Conservation (phyloP, 2,888 invertebrate species). For the Hymenopus coronatus region DNA sequence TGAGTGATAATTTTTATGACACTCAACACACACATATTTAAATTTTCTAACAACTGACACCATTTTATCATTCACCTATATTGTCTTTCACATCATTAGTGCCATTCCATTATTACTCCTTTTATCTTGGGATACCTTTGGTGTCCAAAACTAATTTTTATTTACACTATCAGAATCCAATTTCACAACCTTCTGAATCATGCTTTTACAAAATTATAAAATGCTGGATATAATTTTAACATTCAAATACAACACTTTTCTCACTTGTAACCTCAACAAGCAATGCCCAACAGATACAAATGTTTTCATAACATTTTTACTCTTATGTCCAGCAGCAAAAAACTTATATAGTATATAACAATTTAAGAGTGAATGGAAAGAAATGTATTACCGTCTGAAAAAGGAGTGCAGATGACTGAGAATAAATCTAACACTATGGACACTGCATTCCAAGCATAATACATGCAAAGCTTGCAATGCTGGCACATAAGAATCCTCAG, state of each 20-base stretch:
- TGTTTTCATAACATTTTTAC: neutral
- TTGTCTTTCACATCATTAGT: neutral
- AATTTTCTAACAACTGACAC: neutral
- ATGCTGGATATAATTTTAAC: neutral
- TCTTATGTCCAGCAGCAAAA: neutral
- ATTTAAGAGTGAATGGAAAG: too few relatives aligned
- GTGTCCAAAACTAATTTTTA: neutral
- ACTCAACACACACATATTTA: neutral
- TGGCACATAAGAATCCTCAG: too few relatives aligned
- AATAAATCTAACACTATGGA: too few relatives aligned
- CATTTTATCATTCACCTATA: neutral
- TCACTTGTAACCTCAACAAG: neutral
- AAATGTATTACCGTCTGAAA: too few relatives aligned
- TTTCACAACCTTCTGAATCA: neutral
- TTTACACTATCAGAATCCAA: neutral
- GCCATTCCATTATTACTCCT: neutral
- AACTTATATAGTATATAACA: neutral
- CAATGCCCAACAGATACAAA: neutral
- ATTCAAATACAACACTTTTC: neutral
- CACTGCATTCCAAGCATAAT: too few relatives aligned
- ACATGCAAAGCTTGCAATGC: too few relatives aligned
- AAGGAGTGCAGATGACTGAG: too few relatives aligned
- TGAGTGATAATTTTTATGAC: neutral
- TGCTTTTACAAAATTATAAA: neutral
- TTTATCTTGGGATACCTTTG: neutral